These are phyloP conservation scores for Patiria miniata DNA, from an alignment of 35 echinoderm and acorn worm genomes.

Conservation along the genomic window DNA sequence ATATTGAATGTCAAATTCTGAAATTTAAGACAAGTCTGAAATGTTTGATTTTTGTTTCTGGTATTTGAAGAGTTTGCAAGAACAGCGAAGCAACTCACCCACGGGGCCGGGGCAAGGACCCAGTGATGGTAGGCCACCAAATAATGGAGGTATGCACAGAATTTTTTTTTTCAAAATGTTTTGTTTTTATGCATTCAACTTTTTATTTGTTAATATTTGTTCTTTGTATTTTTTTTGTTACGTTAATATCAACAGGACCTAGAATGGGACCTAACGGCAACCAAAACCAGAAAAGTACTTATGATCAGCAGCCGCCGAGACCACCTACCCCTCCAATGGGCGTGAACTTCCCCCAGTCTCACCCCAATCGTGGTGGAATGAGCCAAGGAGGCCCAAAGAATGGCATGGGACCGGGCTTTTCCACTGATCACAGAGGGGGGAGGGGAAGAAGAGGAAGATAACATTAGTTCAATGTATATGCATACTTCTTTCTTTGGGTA, in stretches of 20 bases:
- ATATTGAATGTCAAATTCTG: neutral
- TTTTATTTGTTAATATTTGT: too few relatives aligned
- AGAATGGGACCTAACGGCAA: conserved; percentile 42
- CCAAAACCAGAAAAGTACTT: neutral
- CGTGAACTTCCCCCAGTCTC: conserved; percentile 29
- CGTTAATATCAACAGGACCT: neutral
- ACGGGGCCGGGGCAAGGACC: conserved; percentile 46
- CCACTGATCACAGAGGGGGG: conserved; percentile 28
- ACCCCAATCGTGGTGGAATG: conserved; percentile 25
- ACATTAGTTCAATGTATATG: neutral
- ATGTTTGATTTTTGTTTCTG: neutral
- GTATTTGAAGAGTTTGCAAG: conserved; percentile 48
- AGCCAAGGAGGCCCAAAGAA: conserved; percentile 23
- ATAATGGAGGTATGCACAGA: conserved; percentile 24
- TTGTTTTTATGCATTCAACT: too few relatives aligned
- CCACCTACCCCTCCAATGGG: conserved; percentile 45
- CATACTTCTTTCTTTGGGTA: too few relatives aligned
- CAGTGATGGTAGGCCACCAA: conserved; percentile 9
- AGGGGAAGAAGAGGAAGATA: conserved; percentile 56
- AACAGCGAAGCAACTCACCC: conserved; percentile 70
- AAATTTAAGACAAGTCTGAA: neutral
- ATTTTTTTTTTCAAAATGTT: too few relatives aligned
- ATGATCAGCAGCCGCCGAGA: conserved; percentile 40
- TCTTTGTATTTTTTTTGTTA: neutral
- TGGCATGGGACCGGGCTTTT: conserved; percentile 29